phyloP scores from a whole-genome alignment of 2,888 invertebrate species.

The Fragum fragum region DNA sequence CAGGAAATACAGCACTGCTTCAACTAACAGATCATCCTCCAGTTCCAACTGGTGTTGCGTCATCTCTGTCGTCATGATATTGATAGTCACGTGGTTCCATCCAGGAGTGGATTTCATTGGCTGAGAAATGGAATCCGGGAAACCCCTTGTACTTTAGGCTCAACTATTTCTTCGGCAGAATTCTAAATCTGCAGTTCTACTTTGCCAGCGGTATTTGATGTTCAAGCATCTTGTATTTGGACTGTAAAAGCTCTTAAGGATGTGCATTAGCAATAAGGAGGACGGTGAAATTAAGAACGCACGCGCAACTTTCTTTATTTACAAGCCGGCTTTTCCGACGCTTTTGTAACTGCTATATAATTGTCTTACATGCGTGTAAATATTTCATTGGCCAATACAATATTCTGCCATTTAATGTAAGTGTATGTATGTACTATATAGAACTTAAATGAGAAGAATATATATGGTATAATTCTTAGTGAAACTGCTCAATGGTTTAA shows the following conservation, averaged over 20 bases:
- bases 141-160: constrained; percentile 4
- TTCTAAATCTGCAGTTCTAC: background rate
- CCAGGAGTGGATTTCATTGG: constrained; percentile 51
- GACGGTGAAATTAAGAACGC: background rate
- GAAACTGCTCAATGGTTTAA: too few species aligned
- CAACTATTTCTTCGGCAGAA: constrained; percentile 18
- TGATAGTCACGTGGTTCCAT: constrained; percentile 46
- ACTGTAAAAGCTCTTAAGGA: background rate
- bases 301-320: background rate
- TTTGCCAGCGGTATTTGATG: background rate
- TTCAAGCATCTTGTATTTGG: background rate
- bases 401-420: too few species aligned
- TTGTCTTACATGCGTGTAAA: background rate
- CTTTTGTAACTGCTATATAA: background rate
- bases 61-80: constrained; percentile 51
- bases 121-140: constrained; percentile 24
- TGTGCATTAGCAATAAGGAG: background rate
- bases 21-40: constrained; percentile 42
- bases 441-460: too few species aligned
- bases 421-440: too few species aligned
- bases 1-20: constrained; percentile 59
- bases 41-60: constrained; percentile 49
- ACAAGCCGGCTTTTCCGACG: background rate
- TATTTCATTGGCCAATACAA: background rate
- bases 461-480: too few species aligned